Evolutionary conservation across 2,113 vertebrate genomes (phyloP).

Genomic region (Toxotes chatareus): DNA sequence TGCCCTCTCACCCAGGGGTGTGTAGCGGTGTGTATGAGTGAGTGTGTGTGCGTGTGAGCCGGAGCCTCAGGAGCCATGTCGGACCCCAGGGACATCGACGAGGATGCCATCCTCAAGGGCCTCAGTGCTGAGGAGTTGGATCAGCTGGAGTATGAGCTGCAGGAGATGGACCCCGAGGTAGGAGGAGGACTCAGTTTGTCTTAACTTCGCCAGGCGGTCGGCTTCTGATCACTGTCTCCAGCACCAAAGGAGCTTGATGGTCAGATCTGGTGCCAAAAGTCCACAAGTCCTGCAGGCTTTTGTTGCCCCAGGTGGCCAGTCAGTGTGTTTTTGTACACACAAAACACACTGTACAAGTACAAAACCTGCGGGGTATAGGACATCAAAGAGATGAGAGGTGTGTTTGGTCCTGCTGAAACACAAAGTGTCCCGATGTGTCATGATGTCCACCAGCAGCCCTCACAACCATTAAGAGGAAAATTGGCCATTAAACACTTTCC

Average conservation of each 20-base stretch:
- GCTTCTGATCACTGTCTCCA: not conserved
- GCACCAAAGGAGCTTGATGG: not conserved
- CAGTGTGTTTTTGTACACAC: not conserved
- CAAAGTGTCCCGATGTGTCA: too few relatives aligned
- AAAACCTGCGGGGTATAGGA: not conserved
- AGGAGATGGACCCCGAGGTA: slow-evolving; percentile 98
- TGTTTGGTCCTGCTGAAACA: not conserved
- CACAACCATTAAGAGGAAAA: too few relatives aligned
- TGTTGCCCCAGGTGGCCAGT: not conserved
- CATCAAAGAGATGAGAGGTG: not conserved
- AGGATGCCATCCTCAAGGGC: slow-evolving; percentile 93
- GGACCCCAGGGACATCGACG: slow-evolving; percentile 95
- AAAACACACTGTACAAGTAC: not conserved
- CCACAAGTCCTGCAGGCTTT: slow-evolving; percentile 1
- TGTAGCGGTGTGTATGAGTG: slow-evolving; percentile 68
- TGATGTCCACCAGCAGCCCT: too few relatives aligned
- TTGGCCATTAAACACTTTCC: too few relatives aligned
- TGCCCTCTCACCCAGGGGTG: slow-evolving; percentile 61
- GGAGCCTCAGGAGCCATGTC: slow-evolving; percentile 81
- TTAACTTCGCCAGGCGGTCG: not conserved
- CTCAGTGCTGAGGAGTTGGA: slow-evolving; percentile 91
- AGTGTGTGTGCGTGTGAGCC: slow-evolving; percentile 69
- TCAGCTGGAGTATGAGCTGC: slow-evolving; percentile 90
- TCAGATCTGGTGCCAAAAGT: not conserved
- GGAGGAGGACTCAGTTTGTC: not conserved